Evolutionary conservation across 2,113 vertebrate genomes (phyloP).

Genomic region (Australoheros scitulus): DNA sequence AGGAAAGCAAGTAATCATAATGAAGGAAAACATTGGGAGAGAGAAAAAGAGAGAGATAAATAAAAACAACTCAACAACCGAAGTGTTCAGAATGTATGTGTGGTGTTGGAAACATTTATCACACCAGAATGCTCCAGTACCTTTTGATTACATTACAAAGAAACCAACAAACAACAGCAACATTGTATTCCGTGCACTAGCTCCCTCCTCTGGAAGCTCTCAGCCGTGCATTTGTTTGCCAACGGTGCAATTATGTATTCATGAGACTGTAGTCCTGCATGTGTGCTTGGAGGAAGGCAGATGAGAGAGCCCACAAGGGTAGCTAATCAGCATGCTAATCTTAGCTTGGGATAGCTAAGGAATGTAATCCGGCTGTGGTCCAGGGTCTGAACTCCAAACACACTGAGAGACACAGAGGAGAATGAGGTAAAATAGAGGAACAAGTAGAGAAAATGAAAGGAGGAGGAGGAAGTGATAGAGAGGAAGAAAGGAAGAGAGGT

Average conservation of each 20-base stretch:
- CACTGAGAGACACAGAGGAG: neutral
- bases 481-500: conserved; percentile 1
- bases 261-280: conserved; percentile 44
- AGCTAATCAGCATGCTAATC: conserved; percentile 77
- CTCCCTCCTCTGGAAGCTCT: conserved; percentile 90
- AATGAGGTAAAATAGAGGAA: neutral
- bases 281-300: conserved; percentile 39
- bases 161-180: conserved; percentile 5
- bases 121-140: conserved; percentile 50
- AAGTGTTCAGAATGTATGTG: conserved; percentile 21
- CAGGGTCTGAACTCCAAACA: conserved; percentile 20
- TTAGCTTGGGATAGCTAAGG: conserved; percentile 52
- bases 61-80: conserved; percentile 25
- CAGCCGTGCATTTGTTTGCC: conserved; percentile 74
- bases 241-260: conserved; percentile 56
- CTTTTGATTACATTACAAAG: conserved; percentile 59
- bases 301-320: conserved; percentile 44
- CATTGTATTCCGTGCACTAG: conserved; percentile 78
- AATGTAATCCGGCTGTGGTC: conserved; percentile 36
- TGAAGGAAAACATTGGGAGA: neutral
- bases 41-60: conserved; percentile 11
- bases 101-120: conserved; percentile 48
- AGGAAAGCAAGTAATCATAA: neutral
- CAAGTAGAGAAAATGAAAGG: neutral
- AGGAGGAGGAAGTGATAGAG: neutral